Conservation (phyloP, 2,888 invertebrate species). For the Physocephala rufipes region DNA sequence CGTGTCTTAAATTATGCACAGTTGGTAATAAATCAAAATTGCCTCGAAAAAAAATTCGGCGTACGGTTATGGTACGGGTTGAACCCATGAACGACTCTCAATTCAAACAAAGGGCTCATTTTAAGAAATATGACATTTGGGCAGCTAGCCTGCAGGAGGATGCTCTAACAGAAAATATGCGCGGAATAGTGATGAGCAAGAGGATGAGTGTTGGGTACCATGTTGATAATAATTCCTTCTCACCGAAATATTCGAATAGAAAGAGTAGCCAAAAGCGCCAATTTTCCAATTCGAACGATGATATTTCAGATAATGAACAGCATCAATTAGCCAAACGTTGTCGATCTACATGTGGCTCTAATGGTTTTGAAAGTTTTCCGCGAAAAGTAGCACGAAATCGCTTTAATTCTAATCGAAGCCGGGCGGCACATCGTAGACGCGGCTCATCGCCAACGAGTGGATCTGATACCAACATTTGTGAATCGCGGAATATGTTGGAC, state of each 20-base stretch:
- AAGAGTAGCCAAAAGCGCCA: conserved; percentile 62
- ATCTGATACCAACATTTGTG: conserved; percentile 67
- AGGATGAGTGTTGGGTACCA: conserved; percentile 70
- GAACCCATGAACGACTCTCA: conserved; percentile 44
- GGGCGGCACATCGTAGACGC: conserved; percentile 46
- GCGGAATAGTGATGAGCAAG: conserved; percentile 78
- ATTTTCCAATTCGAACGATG: conserved; percentile 57
- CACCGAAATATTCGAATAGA: conserved; percentile 71
- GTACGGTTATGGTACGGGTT: conserved; percentile 59
- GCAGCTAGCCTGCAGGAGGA: conserved; percentile 79
- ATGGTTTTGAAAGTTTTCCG: conserved; percentile 32
- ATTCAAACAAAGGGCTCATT: conserved; percentile 64
- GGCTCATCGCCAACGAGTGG: conserved; percentile 63
- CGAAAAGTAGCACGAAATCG: conserved; percentile 52
- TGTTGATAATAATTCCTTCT: conserved; percentile 81
- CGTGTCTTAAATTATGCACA: conserved; percentile 53
- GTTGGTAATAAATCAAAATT: conserved; percentile 36
- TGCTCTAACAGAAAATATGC: conserved; percentile 79
- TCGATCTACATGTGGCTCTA: conserved; percentile 46
- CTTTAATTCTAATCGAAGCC: conserved; percentile 48
- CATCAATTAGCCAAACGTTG: conserved; percentile 57
- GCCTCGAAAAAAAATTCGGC: conserved; percentile 53
- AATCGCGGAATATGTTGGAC: conserved; percentile 68
- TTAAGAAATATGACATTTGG: conserved; percentile 83
- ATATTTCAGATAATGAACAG: conserved; percentile 52